Evolutionary conservation across 2,888 invertebrate genomes (phyloP).

Genomic region (Lampropteryx suffumata): DNA sequence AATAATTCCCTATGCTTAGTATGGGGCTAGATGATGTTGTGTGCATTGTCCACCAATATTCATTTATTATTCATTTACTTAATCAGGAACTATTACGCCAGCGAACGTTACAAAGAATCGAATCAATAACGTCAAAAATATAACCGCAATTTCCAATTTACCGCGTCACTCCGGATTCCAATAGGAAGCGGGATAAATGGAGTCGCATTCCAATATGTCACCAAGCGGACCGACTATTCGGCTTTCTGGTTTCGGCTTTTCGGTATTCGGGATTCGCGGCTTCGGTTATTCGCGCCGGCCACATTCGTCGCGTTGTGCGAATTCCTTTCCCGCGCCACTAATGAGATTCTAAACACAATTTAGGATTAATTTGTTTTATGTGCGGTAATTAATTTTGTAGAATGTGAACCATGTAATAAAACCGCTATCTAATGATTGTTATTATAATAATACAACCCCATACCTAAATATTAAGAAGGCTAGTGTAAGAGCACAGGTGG

Average conservation of each 20-base stretch:
- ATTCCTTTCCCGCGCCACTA: slow-evolving; percentile 58
- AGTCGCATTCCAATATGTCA: slow-evolving; percentile 83
- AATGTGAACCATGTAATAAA: background rate
- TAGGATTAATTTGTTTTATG: slow-evolving; percentile 49
- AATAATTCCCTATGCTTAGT: no score
- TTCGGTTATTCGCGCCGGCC: slow-evolving; percentile 59
- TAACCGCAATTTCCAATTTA: slow-evolving; percentile 81
- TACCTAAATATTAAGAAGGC: no score
- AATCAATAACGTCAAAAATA: slow-evolving; percentile 79
- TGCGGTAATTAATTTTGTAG: slow-evolving; percentile 28
- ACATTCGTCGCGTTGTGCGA: slow-evolving; percentile 64
- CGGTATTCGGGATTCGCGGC: slow-evolving; percentile 65
- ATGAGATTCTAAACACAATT: slow-evolving; percentile 70
- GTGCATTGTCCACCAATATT: no score
- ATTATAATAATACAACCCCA: no score
- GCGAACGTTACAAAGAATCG: slow-evolving; percentile 64
- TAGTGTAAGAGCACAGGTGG: no score
- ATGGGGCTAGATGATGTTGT: no score
- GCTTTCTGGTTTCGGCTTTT: slow-evolving; percentile 66
- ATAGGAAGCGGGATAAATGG: slow-evolving; percentile 82
- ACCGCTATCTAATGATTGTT: no score
- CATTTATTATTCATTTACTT: no score
- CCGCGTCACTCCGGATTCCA: slow-evolving; percentile 82
- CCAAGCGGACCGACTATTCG: slow-evolving; percentile 70
- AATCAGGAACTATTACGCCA: background rate